phyloP scores from a whole-genome alignment of 2,888 invertebrate genomes.

The Amphimallon solstitiale region DNA sequence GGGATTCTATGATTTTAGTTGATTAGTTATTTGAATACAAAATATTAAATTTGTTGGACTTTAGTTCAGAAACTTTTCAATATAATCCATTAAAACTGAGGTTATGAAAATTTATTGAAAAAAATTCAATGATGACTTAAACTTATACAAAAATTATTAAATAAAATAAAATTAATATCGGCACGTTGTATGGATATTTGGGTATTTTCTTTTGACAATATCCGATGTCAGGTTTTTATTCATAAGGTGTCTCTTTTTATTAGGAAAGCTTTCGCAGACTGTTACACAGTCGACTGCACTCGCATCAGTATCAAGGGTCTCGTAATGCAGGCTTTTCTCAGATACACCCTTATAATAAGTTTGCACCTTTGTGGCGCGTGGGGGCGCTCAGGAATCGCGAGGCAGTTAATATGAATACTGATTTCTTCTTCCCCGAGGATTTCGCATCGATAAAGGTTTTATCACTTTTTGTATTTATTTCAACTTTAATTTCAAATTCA shows the following conservation, averaged over 20 bases:
- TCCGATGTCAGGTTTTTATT: slow-evolving; percentile 41
- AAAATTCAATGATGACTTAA: no score
- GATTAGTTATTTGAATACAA: no score
- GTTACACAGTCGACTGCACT: slow-evolving; percentile 60
- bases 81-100: no score
- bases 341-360: slow-evolving; percentile 63
- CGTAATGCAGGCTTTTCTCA: slow-evolving; percentile 59
- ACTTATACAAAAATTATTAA: no score
- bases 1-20: no score
- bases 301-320: slow-evolving; percentile 59
- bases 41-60: no score
- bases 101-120: no score
- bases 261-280: slow-evolving; percentile 56
- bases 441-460: slow-evolving; percentile 54
- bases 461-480: slow-evolving; percentile 51
- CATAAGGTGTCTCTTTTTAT: slow-evolving; percentile 54
- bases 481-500: slow-evolving; percentile 46
- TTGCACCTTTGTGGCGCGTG: slow-evolving; percentile 53
- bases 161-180: background rate
- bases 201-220: slow-evolving; percentile 18
- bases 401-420: slow-evolving; percentile 62
- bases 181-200: background rate
- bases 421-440: slow-evolving; percentile 54
- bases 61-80: no score
- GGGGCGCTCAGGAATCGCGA: slow-evolving; percentile 58